phyloP scores from a whole-genome alignment of 2,888 invertebrate species.

The Drosophila conformis region DNA sequence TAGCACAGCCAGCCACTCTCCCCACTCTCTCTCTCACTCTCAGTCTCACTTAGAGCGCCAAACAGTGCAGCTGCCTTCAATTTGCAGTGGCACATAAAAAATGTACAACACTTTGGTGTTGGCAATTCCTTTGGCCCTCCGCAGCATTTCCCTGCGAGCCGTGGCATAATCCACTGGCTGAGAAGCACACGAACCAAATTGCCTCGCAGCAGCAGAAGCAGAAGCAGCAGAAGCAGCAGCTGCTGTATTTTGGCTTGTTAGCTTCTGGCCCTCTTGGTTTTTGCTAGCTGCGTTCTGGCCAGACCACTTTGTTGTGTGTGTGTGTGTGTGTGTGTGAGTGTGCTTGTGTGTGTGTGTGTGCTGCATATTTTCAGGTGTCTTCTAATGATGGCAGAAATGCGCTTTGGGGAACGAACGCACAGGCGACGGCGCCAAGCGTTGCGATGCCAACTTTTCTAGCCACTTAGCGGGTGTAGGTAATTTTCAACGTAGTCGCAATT shows the following conservation, averaged over 20 bases:
- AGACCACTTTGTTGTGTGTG: constrained; percentile 43
- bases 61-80: constrained; percentile 68
- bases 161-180: constrained; percentile 38
- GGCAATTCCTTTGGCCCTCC: constrained; percentile 34
- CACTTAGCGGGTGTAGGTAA: constrained; percentile 67
- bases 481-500: constrained; percentile 68
- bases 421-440: constrained; percentile 12
- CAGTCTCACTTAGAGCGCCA: constrained; percentile 19
- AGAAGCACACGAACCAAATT: constrained; percentile 37
- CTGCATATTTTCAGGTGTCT: constrained; percentile 64
- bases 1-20: constrained; percentile 34
- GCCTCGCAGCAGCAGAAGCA: constrained; percentile 42
- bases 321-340: neutral
- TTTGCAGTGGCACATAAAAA: constrained; percentile 73
- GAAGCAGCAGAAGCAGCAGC: constrained; percentile 33
- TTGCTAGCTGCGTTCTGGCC: constrained; percentile 31
- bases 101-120: constrained; percentile 55
- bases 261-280: constrained; percentile 28
- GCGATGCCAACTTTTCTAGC: constrained; percentile 43
- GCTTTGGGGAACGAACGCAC: constrained; percentile 50
- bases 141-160: constrained; percentile 7
- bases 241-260: constrained; percentile 35
- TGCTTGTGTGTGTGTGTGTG: neutral
- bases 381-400: constrained; percentile 75
- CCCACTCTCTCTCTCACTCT: neutral